Evolutionary conservation across 2,113 vertebrate species (phyloP).

Genomic region (Dromaius novaehollandiae): DNA sequence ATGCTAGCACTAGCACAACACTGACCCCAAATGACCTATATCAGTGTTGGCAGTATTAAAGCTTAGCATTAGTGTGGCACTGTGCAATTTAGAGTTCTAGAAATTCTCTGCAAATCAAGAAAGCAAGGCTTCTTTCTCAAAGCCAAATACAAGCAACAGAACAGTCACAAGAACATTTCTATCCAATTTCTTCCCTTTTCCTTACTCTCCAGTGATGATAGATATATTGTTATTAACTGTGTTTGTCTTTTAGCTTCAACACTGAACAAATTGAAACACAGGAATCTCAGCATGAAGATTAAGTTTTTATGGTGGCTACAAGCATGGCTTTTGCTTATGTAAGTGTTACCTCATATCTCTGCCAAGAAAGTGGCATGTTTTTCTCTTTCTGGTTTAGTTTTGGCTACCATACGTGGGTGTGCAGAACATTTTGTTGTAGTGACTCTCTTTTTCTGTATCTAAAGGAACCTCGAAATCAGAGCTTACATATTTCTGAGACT

Average conservation of each 20-base stretch:
- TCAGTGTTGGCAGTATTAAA: neutral
- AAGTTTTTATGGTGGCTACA: neutral
- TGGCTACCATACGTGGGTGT: neutral
- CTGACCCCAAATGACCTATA: neutral
- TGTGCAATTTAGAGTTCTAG: neutral
- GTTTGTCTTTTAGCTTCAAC: neutral
- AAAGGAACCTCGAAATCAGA: conserved; percentile 4
- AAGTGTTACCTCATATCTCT: neutral
- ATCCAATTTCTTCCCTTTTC: too few relatives aligned
- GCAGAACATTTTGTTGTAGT: neutral
- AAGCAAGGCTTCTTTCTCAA: neutral
- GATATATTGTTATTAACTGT: neutral
- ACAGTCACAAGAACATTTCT: neutral
- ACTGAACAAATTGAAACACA: neutral
- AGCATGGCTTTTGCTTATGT: neutral
- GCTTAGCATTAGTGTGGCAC: neutral
- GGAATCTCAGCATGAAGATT: neutral
- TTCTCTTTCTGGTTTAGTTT: conserved; percentile 32
- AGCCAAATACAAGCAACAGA: neutral
- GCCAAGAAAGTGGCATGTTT: neutral
- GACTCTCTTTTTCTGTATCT: neutral
- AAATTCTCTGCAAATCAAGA: neutral
- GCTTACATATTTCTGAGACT: neutral
- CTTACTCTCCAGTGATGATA: neutral
- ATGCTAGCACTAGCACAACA: neutral